Percentiles rank a stretch among this genome's conserved stretches.
phyloP scores from a whole-genome alignment of 2,113 vertebrate genomes.

The Urocitellus parryii region DNA sequence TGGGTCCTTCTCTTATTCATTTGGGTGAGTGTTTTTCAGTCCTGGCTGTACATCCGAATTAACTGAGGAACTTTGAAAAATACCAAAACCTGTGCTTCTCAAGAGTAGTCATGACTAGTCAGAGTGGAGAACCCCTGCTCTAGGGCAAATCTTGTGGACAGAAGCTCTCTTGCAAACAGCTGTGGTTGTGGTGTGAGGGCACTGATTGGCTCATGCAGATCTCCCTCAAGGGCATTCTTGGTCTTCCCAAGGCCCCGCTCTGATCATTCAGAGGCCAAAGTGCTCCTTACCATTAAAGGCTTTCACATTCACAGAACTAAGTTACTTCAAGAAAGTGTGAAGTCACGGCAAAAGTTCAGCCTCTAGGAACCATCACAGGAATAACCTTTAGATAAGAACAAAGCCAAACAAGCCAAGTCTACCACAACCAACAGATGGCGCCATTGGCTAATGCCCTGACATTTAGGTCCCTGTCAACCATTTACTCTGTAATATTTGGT shows the following conservation, averaged over 20 bases:
- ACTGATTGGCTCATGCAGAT: neutral
- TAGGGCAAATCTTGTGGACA: too few species aligned
- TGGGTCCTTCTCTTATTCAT: neutral
- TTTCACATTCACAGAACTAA: neutral
- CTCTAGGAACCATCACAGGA: neutral
- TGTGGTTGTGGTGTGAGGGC: neutral
- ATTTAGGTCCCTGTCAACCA: neutral
- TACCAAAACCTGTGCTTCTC: neutral
- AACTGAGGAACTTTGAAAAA: neutral
- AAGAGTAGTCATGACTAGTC: neutral
- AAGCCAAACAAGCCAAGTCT: neutral
- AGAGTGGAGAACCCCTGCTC: neutral
- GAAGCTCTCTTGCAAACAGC: neutral
- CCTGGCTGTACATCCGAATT: neutral
- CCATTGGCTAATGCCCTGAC: neutral
- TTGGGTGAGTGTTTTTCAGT: neutral
- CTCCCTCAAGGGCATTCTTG: neutral
- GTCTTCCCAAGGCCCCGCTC: neutral
- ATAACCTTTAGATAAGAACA: neutral
- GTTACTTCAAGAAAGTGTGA: neutral
- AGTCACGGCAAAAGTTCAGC: neutral
- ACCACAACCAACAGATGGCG: slow-evolving; percentile 17
- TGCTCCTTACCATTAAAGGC: neutral
- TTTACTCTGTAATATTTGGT: neutral
- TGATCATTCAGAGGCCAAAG: neutral